Percentiles rank a stretch among this genome's conserved stretches.
Conservation (phyloP, 1,140 invertebrate species). For the Holcopasites calliopsidis region DNA sequence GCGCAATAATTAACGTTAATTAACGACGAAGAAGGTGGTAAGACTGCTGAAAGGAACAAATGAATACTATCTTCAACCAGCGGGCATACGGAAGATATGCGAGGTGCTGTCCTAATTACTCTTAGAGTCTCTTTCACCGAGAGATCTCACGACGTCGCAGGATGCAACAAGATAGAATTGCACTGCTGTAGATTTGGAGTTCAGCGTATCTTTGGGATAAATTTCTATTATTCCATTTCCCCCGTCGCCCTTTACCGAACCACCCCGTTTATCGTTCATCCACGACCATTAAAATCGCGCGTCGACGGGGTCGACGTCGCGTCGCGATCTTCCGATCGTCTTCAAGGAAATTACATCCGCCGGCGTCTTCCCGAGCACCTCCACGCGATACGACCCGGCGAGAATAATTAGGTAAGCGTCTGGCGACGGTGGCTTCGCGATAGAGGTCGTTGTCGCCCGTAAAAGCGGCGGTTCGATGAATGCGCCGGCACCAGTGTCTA, state of each 20-base stretch:
- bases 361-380: slow-evolving; percentile 27
- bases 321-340: no score
- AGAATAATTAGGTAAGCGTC: slow-evolving; percentile 37
- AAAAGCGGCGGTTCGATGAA: slow-evolving; percentile 43
- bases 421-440: neutral
- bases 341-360: slow-evolving; percentile 25
- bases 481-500: slow-evolving; percentile 26
- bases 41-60: no score
- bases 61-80: no score
- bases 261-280: neutral
- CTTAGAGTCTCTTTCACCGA: neutral
- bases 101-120: no score
- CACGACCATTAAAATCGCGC: slow-evolving; percentile 1
- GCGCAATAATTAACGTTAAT: neutral
- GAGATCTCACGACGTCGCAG: no score
- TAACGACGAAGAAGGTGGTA: neutral
- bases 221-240: no score
- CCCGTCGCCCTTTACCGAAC: neutral
- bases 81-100: no score
- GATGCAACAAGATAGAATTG: no score
- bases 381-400: slow-evolving; percentile 20
- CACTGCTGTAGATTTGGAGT: no score
- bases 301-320: neutral
- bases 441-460: slow-evolving; percentile 5
- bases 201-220: no score